Conservation (phyloP, 2,888 invertebrate genomes). For the Automeris io region DNA sequence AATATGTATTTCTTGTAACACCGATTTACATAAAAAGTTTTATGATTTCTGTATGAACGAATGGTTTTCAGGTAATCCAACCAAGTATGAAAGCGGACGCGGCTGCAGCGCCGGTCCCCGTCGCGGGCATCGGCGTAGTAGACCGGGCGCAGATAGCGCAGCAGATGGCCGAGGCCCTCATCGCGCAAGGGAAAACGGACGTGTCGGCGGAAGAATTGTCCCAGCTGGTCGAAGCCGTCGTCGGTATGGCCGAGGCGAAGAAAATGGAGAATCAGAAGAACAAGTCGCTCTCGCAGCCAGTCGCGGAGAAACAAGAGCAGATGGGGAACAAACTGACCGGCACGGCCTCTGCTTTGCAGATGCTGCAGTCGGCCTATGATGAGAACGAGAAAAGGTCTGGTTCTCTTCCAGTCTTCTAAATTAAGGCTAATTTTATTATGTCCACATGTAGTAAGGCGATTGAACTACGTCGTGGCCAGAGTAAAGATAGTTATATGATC, state of each 20-base stretch:
- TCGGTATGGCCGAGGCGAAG: constrained; percentile 68
- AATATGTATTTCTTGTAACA: no score
- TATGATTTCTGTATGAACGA: no score
- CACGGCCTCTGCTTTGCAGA: constrained; percentile 60
- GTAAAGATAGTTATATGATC: no score
- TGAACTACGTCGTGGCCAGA: no score
- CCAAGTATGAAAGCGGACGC: constrained; percentile 1
- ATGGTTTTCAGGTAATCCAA: no score
- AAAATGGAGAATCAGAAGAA: constrained; percentile 45
- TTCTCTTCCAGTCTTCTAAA: neutral
- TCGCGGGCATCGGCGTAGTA: constrained; percentile 77
- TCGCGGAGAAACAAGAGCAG: constrained; percentile 3
- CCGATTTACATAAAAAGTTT: no score
- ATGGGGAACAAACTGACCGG: constrained; percentile 17
- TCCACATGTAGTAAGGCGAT: no score
- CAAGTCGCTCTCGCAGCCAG: constrained; percentile 17
- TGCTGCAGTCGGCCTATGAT: constrained; percentile 65
- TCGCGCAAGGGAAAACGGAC: constrained; percentile 88
- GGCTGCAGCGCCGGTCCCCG: constrained; percentile 9
- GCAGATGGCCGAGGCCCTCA: constrained; percentile 87
- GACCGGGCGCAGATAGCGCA: constrained; percentile 88
- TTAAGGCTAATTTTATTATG: neutral
- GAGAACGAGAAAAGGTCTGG: constrained; percentile 53
- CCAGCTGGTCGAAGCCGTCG: constrained; percentile 87
- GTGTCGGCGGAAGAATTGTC: constrained; percentile 88